Percentiles rank a stretch among this genome's conserved stretches.
phyloP scores from a whole-genome alignment of 2,888 invertebrate genomes.

The Hybos culiciformis region DNA sequence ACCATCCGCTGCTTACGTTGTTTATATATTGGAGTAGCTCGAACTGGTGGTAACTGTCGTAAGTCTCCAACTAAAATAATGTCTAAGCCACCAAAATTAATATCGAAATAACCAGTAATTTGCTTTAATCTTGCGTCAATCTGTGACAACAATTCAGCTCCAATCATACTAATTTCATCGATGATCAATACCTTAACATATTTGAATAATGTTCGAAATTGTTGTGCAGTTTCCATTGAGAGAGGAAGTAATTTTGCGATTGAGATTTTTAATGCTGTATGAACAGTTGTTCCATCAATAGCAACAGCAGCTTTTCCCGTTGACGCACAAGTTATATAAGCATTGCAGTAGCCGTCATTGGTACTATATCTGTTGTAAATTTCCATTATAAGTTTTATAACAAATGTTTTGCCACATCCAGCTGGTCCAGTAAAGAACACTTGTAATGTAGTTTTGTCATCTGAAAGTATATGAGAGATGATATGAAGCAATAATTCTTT shows the following conservation, averaged over 20 bases:
- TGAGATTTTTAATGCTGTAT: slow-evolving; percentile 24
- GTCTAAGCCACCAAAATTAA: slow-evolving; percentile 25
- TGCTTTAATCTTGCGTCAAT: slow-evolving; percentile 24
- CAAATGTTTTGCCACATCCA: too few species aligned
- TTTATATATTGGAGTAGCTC: slow-evolving; percentile 22
- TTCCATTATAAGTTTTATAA: slow-evolving; percentile 31
- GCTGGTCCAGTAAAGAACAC: too few species aligned
- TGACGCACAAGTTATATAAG: slow-evolving; percentile 29
- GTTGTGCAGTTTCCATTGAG: slow-evolving; percentile 15
- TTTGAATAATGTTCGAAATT: slow-evolving; percentile 15
- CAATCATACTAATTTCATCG: slow-evolving; percentile 28
- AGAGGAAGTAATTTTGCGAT: slow-evolving; percentile 16
- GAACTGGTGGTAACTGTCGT: slow-evolving; percentile 26
- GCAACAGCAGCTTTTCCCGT: slow-evolving; percentile 28
- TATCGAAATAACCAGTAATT: slow-evolving; percentile 22
- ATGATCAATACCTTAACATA: slow-evolving; percentile 21
- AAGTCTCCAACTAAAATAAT: slow-evolving; percentile 28
- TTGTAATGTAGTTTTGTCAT: too few species aligned
- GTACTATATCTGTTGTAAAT: slow-evolving; percentile 29
- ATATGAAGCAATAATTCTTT: too few species aligned
- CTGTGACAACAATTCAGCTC: slow-evolving; percentile 20
- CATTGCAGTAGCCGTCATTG: slow-evolving; percentile 26
- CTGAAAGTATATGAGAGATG: too few species aligned
- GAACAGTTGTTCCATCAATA: slow-evolving; percentile 28
- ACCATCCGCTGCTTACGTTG: slow-evolving; percentile 15